A percentile compares a stretch with the other conserved stretches of the same genome.
These are phyloP conservation scores for Colinus virginianus DNA, from an alignment of 2,113 vertebrate species.

Conservation along the genomic window DNA sequence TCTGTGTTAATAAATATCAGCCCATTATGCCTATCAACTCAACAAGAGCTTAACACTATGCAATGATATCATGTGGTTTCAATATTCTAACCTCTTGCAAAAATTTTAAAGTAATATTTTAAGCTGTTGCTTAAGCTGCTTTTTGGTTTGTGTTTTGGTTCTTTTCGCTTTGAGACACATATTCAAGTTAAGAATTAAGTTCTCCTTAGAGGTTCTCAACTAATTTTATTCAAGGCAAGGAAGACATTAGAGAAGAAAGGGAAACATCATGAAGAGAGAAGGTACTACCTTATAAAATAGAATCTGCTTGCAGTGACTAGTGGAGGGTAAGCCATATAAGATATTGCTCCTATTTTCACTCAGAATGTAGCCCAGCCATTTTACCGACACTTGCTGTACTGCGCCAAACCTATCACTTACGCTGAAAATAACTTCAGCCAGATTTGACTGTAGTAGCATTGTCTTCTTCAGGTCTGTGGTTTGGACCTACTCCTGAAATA, in stretches of 20 bases:
- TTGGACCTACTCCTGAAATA: conserved; percentile 67
- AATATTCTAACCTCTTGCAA: background rate
- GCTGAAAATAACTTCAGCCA: conserved; percentile 53
- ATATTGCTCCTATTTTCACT: conserved; percentile 39
- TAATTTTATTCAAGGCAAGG: background rate
- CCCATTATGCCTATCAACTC: background rate
- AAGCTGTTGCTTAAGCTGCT: background rate
- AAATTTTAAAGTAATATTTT: background rate
- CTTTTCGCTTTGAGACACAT: background rate
- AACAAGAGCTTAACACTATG: background rate
- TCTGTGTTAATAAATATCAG: background rate
- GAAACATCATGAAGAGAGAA: conserved; percentile 25
- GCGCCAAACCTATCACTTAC: conserved; percentile 44
- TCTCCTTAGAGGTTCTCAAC: background rate
- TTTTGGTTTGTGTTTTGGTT: background rate
- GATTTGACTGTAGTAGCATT: conserved; percentile 62
- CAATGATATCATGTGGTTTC: background rate
- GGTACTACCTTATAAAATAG: conserved; percentile 15
- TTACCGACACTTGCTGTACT: background rate
- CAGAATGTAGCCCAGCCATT: conserved; percentile 18
- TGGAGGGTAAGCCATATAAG: conserved; percentile 1
- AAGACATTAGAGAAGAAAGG: conserved; percentile 40
- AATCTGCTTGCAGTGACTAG: conserved; percentile 24
- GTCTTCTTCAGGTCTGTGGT: conserved; percentile 62
- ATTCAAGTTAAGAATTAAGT: background rate